These are phyloP conservation scores for Malurus elegans DNA, from an alignment of 2,113 vertebrate species.

Conservation along the genomic window DNA sequence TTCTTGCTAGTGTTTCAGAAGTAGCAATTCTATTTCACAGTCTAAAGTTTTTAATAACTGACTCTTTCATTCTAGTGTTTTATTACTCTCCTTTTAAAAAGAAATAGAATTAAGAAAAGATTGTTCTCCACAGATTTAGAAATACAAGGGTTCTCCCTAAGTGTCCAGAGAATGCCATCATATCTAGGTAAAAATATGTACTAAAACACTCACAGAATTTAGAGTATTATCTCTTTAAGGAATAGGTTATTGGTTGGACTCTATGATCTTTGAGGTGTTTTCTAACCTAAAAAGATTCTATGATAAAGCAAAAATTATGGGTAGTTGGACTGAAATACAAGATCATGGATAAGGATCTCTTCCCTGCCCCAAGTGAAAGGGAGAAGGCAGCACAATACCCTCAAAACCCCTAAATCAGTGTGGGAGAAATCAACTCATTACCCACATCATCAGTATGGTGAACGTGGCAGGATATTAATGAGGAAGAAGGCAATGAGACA, in stretches of 20 bases:
- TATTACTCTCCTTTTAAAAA: background rate
- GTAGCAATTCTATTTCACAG: background rate
- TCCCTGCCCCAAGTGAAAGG: background rate
- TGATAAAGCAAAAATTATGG: background rate
- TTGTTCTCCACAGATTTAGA: background rate
- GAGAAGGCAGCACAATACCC: background rate
- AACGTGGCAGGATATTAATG: background rate
- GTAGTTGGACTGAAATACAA: background rate
- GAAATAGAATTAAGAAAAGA: background rate
- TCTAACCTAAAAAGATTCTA: background rate
- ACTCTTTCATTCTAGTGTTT: background rate
- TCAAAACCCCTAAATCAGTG: background rate
- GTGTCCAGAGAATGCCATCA: fast-evolving
- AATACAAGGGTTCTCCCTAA: background rate
- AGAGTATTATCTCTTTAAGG: background rate
- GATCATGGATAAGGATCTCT: background rate
- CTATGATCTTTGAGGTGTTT: background rate
- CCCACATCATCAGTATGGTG: background rate
- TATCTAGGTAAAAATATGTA: background rate
- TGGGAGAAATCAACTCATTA: background rate
- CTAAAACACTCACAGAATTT: background rate
- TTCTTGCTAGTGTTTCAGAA: background rate
- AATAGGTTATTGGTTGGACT: background rate
- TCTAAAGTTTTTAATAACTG: background rate
- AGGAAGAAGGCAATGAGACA: background rate